Percentiles rank a stretch among this genome's conserved stretches.
phyloP scores from a whole-genome alignment of 2,113 vertebrate species.

The Cebidichthys violaceus region DNA sequence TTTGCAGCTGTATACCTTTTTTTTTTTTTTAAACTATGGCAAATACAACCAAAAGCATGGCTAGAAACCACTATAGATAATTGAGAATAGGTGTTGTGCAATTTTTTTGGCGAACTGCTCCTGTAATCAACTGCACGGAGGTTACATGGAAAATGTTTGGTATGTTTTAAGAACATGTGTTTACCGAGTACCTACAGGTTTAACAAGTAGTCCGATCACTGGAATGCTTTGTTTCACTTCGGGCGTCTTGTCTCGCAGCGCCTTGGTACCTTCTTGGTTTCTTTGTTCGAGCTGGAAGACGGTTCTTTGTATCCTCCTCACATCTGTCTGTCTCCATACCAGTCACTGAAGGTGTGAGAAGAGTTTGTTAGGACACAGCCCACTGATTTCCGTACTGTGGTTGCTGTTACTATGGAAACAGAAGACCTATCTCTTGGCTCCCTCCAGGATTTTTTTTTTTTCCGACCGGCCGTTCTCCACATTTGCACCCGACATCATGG shows the following conservation, averaged over 20 bases:
- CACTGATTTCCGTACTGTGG: conserved; percentile 58
- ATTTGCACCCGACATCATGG: conserved; percentile 52
- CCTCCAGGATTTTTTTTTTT: conserved; percentile 45
- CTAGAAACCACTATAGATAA: background rate
- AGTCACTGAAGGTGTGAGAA: conserved; percentile 57
- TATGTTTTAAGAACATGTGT: conserved; percentile 50
- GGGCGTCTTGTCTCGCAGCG: conserved; percentile 1
- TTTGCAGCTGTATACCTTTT: background rate
- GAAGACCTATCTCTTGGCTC: conserved; percentile 56
- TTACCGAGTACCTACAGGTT: conserved; percentile 55
- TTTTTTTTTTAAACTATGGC: background rate
- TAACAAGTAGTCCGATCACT: conserved; percentile 56
- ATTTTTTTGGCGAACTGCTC: background rate
- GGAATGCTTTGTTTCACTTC: conserved; percentile 65
- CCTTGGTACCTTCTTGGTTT: conserved; percentile 28
- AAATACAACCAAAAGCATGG: background rate
- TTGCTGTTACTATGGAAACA: conserved; percentile 77
- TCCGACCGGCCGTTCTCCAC: conserved; percentile 51
- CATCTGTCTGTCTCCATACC: conserved; percentile 60
- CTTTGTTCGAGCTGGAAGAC: conserved; percentile 40
- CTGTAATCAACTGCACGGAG: conserved; percentile 1
- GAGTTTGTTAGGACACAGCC: conserved; percentile 53
- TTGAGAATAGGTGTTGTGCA: background rate
- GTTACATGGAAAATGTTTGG: conserved; percentile 25
- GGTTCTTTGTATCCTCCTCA: conserved; percentile 45